Percentiles rank a stretch among this genome's conserved stretches.
Conservation (phyloP, 1,140 invertebrate species). For the Penaeus indicus region DNA sequence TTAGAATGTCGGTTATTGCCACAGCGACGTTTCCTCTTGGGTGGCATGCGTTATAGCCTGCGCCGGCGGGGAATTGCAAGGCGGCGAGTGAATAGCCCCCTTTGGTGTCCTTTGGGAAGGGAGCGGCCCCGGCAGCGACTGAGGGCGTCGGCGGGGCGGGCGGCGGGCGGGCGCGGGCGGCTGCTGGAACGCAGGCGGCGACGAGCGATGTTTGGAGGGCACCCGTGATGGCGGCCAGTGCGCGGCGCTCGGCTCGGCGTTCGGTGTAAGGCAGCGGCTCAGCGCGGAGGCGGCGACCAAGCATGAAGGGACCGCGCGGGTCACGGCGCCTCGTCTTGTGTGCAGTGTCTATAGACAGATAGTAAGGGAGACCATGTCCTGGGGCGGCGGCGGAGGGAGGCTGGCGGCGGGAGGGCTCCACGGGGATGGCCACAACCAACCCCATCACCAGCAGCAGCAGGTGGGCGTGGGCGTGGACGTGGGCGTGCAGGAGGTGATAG, state of each 20-base stretch:
- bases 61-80: too few relatives aligned
- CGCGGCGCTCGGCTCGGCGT: slow-evolving; percentile 28
- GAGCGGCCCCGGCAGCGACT: not conserved
- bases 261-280: not conserved
- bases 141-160: not conserved
- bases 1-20: too few relatives aligned
- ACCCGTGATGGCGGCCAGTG: slow-evolving; percentile 54
- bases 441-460: slow-evolving; percentile 36
- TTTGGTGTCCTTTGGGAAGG: too few relatives aligned
- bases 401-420: slow-evolving; percentile 33
- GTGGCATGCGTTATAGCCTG: too few relatives aligned
- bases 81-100: too few relatives aligned
- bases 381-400: slow-evolving; percentile 15
- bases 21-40: too few relatives aligned
- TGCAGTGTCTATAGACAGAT: slow-evolving; percentile 59
- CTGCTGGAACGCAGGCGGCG: not conserved
- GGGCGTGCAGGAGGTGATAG: slow-evolving; percentile 40
- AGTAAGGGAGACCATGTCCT: slow-evolving; percentile 51
- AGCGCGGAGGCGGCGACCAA: slow-evolving; percentile 27
- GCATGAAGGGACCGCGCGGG: slow-evolving; percentile 57
- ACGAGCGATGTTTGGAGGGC: slow-evolving; percentile 45
- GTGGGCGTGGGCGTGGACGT: slow-evolving; percentile 38
- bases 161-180: not conserved
- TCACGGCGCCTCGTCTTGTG: slow-evolving; percentile 46
- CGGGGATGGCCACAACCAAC: slow-evolving; percentile 1